Base-by-base conservation (phyloP, 1,140 invertebrate genomes). In the Cydia strobilella region DNA sequence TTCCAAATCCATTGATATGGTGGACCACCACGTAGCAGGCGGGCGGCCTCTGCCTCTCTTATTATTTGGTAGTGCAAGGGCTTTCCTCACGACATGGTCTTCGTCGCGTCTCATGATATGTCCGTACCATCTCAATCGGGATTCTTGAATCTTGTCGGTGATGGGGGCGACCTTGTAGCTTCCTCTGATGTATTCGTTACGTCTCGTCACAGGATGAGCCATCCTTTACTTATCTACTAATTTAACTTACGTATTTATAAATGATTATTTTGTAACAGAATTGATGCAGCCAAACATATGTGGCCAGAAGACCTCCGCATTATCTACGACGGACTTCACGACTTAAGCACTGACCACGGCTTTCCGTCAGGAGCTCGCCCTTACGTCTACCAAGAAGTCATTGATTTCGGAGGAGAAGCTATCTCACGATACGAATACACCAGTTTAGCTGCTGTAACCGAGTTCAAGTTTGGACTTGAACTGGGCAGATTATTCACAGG, bases 281-380 rank as follows among this genome's bases (percentile, higher is more conserved):
- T 96, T 66, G 96, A 96, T 78, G 96, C 96, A 20, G 95, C 96
- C 0, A 97, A 97, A 82, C 96, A 97, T 85, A 97, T 97, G 96
- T 97, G 96, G 96, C 96, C 97, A 0, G 80, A 77, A n/a, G 96
- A 97, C 85, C 85, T 97, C 5, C 78, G 90, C 51, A 84, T 89
- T 3, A 96, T 97, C 73, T 95, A 94, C 78, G 87, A 90, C 15
- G 87, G 94, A 23, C 82, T 96, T 0, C 93, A 95, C 2, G 93
- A 96, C 84, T 87, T 97, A 27, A 95, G 94, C 76, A 93, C 92
- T 0, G 84, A 87, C 0, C 94, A 94, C 76, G 94, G 95, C 51
- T 96, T 96, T 86, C 86, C 93, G 3, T 78, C 82, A 0, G 93
- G 93, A 1, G 80, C 94, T 15, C 90, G 94, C 48, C 95, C 96